A percentile compares a stretch with the other conserved stretches of the same genome.
phyloP scores from a whole-genome alignment of 1,140 invertebrate genomes.

The Teleogryllus occipitalis region DNA sequence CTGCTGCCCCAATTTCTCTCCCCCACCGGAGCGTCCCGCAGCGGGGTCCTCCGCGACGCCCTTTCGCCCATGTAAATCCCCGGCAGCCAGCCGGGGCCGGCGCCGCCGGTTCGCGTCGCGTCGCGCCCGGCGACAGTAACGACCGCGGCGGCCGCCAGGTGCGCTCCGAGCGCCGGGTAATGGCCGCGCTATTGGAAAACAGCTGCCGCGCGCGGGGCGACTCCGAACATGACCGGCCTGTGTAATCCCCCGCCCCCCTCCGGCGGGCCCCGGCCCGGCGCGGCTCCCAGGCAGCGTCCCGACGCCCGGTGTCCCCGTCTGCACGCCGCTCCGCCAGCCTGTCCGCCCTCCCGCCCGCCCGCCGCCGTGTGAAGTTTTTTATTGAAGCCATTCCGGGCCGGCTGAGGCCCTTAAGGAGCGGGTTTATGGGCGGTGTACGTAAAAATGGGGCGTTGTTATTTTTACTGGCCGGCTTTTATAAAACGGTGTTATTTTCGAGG shows the following conservation, averaged over 20 bases:
- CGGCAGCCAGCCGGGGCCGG: too few species aligned
- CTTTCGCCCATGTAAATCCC: neutral
- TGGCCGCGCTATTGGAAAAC: slow-evolving; percentile 3
- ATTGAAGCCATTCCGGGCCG: neutral
- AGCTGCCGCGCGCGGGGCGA: neutral
- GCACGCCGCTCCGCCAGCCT: too few species aligned
- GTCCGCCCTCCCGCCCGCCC: too few species aligned
- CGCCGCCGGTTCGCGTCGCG: neutral
- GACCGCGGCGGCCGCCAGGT: neutral
- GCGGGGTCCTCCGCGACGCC: neutral
- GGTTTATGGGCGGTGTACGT: neutral
- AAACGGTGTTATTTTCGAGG: neutral
- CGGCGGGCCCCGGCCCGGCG: too few species aligned
- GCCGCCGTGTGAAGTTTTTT: neutral
- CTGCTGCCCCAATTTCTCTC: too few species aligned
- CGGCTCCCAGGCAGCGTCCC: neutral
- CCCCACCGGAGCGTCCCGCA: too few species aligned
- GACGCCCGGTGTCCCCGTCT: neutral
- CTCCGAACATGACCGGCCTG: slow-evolving; percentile 2
- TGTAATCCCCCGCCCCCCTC: neutral
- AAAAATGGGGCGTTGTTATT: neutral
- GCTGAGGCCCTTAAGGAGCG: neutral
- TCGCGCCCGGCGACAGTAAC: neutral
- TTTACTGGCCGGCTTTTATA: neutral
- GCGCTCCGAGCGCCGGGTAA: neutral